Base-by-base conservation (phyloP, 2,113 vertebrate species). In the Miniopterus natalensis region DNA sequence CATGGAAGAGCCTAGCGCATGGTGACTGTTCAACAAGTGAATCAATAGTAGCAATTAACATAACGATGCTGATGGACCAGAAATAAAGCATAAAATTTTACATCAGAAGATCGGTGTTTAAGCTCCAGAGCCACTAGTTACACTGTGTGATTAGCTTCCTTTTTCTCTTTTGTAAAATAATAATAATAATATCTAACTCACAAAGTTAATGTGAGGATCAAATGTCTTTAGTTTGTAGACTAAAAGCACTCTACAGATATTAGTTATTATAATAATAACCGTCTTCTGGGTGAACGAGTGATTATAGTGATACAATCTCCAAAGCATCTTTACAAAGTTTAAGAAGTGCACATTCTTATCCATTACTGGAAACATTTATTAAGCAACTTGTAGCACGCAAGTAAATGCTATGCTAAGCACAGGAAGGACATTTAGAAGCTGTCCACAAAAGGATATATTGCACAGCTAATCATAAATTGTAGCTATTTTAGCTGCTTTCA, bases 121-220 rank as follows among this genome's bases (percentile, higher is more conserved):
- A 68, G 55, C 61, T 71, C 80, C 84, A 74, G 36, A 93, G 15
- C 18, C 49, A 83, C 23, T 65, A 65, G 49, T 77, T 85, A 87
- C 42, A 75, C n/a, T 88, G 17, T 75, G 12, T 68, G n/a, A 74
- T 79, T 40, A 74, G 45, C n/a, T 77, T 95, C 61, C 53, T 75
- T 74, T 92, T 89, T 79, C 45, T 93, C 20, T 79, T 31, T 81
- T 92, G 15, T 92, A 92, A 95, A 93, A 85, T 3, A 94, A 27
- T 53, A 84, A 79, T 73, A 88, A 55, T 27, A 81, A 51, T 89
- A 53, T 63, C 51, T 89, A 84, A 71, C 55, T 61, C 68, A 63
- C 10, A 75, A n/a, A 73, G 25, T 74, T 59, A 80, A 7, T 88
- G 14, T 80, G 77, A 92, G 31, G 78, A 93, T 75, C 45, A 61